These are phyloP conservation scores for Drosophila rubida DNA, from an alignment of 2,888 invertebrate genomes.

Conservation along the genomic window DNA sequence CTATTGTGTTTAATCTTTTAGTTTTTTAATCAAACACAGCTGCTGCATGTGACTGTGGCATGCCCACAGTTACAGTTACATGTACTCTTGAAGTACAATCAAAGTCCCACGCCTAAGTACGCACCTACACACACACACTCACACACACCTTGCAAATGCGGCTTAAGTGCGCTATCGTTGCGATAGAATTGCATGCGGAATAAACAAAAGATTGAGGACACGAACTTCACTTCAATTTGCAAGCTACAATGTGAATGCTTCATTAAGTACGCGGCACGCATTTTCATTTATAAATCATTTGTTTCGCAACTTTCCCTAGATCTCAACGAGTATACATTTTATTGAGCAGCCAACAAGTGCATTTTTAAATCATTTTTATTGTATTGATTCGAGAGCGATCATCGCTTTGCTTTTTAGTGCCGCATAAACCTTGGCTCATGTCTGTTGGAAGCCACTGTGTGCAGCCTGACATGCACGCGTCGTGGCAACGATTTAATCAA, in stretches of 20 bases:
- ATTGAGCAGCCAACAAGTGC: too few species aligned
- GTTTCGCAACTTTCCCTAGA: slow-evolving; percentile 6
- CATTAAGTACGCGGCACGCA: slow-evolving; percentile 16
- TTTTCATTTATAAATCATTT: slow-evolving; percentile 22
- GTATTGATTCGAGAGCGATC: not conserved
- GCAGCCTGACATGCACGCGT: not conserved
- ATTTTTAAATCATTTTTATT: too few species aligned
- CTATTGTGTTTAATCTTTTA: slow-evolving; percentile 1
- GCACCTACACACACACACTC: slow-evolving; percentile 1
- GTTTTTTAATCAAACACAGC: slow-evolving; percentile 15
- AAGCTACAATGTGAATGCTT: not conserved
- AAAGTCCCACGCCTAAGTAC: slow-evolving; percentile 13
- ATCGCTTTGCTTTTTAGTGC: not conserved
- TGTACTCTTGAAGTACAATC: not conserved
- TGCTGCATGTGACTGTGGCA: not conserved
- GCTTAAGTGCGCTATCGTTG: slow-evolving; percentile 7
- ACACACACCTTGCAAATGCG: slow-evolving; percentile 3
- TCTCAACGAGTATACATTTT: too few species aligned
- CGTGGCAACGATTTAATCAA: not conserved
- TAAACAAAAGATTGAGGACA: slow-evolving; percentile 51
- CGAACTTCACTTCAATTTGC: slow-evolving; percentile 30
- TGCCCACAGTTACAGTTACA: not conserved
- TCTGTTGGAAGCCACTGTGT: not conserved
- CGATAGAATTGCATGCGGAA: slow-evolving; percentile 17
- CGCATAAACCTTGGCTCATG: not conserved